Base-by-base conservation (phyloP, 2,797 vertebrate genomes). In the Manis javanica region DNA sequence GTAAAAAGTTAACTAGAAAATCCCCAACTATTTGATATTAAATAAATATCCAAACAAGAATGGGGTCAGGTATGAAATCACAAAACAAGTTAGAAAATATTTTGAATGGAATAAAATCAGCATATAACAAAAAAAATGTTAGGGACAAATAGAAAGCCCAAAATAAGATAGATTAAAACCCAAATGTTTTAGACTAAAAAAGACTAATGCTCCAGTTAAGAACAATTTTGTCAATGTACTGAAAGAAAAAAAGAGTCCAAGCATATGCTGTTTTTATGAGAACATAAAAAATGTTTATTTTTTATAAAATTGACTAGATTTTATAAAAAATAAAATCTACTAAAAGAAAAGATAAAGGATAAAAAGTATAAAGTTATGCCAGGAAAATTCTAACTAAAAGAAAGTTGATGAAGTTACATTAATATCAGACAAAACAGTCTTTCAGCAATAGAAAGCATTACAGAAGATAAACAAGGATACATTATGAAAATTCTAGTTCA, bases 61-160 rank as follows among this genome's bases (percentile, higher is more conserved):
- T 78, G 5, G 71, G 87, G 53, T 77, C 46, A 69, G 31, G n/a
- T 49, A 91, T 68, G 59, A 94, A 71, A 81, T 87, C 46, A 91
- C 66, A 72, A 63, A n/a, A 79, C 39, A 49, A 77, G 69, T 74
- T 23, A 84, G 24, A 91, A 94, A 94, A 85, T 29, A 84, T 61
- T 88, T 91, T 96, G 37, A 91, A 37, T 15, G 34, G 34, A 69
- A 95, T 82, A 42, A 97, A 94, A 66, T 82, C 71, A 93, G 63
- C 39, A 53, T 13, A 71, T 89, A 42, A 89, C 1, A 61, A 19
- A 74, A 61, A 61, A 19, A 74, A 84, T 4, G 88, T 29, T 87
- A 3, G 11, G 31, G 29, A 68, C 46, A 78, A 68, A 66, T 0
- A 75, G 37, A 91, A 96, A 87, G 63, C 18, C n/a, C 59, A 69